Base-by-base conservation (phyloP, 2,888 invertebrate genomes). In the Scaptomyza polygonia region DNA sequence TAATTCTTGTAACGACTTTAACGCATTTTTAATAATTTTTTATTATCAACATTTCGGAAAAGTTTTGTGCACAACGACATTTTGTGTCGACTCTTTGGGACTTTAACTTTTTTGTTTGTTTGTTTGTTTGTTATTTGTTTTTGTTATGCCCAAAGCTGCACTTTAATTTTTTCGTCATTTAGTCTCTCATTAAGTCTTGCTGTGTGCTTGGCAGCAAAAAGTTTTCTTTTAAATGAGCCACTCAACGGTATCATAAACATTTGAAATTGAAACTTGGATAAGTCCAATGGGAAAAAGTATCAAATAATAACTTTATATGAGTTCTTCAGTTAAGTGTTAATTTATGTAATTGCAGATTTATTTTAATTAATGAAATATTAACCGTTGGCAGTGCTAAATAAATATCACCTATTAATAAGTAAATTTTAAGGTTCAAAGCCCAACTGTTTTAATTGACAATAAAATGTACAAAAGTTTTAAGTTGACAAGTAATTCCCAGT, bases 21-120 rank as follows among this genome's bases (percentile, higher is more conserved):
- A 85, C 72, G 80, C 66, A 64, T 72, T 78, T 82, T 85, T 70
- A 75, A 82, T 85, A 75, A 81, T 85, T 67, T 79, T 61, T 85
- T 81, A 76, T 69, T 83, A 77, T 67, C 67, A 58, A 65, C 52
- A 62, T 69, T 74, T 72, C n/a, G 51, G 55, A 30, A 29, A 70
- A 70, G 65, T 62, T 74, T 57, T 40, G 0, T 25, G 25, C 25
- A 5, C 25, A 25, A 25, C 25, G 25, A 25, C 25, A 25, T 25
- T 16, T 16, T 39, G 12, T 14, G 47, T 44, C 39, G 44, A 44
- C 32, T 40, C 44, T 49, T 44, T 30, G 47, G 43, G 52, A 44
- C 0, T 42, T 39, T 1, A 42, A 16, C 16, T 39, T 36, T 14
- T 36, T 6, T 36, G 49, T 49, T 57, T 51, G 53, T 34, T 48